phyloP scores from a whole-genome alignment of 23 tunicate species.

The Aplidium turbinatum region DNA sequence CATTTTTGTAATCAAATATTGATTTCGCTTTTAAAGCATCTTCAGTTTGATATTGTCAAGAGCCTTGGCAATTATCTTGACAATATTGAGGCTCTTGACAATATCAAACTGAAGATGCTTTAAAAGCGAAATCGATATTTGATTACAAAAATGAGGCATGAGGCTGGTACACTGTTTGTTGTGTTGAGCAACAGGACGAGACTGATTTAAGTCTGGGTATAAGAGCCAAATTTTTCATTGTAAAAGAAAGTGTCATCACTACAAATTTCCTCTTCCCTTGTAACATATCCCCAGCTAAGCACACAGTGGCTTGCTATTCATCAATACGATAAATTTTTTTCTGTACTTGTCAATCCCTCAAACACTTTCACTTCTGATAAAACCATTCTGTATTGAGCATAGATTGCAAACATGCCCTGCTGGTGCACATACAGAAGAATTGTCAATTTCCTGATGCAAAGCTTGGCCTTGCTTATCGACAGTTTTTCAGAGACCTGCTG shows the following conservation, averaged over 20 bases:
- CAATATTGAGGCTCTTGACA: too few relatives aligned
- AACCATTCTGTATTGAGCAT: neutral
- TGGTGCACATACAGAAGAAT: neutral
- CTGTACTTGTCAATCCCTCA: neutral
- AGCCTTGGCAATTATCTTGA: too few relatives aligned
- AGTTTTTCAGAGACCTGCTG: conserved; percentile 13
- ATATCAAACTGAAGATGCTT: too few relatives aligned
- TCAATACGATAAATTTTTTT: neutral
- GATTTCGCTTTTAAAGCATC: too few relatives aligned
- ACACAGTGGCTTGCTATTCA: conserved; percentile 5
- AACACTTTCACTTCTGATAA: neutral
- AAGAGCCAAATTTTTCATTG: neutral
- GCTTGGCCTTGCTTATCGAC: neutral
- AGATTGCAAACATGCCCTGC: neutral
- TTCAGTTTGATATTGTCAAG: too few relatives aligned
- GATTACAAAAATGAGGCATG: too few relatives aligned
- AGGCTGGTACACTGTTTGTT: too few relatives aligned
- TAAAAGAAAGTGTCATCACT: neutral
- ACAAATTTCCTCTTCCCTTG: neutral
- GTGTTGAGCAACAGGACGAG: too few relatives aligned
- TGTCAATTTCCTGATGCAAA: neutral
- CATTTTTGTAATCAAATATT: too few relatives aligned
- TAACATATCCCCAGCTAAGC: neutral
- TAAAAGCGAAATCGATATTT: too few relatives aligned
- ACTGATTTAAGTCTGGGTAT: too few relatives aligned